Percentiles rank a stretch among this genome's conserved stretches.
These are phyloP conservation scores for Venturia canescens DNA, from an alignment of 1,140 invertebrate genomes.

Conservation along the genomic window DNA sequence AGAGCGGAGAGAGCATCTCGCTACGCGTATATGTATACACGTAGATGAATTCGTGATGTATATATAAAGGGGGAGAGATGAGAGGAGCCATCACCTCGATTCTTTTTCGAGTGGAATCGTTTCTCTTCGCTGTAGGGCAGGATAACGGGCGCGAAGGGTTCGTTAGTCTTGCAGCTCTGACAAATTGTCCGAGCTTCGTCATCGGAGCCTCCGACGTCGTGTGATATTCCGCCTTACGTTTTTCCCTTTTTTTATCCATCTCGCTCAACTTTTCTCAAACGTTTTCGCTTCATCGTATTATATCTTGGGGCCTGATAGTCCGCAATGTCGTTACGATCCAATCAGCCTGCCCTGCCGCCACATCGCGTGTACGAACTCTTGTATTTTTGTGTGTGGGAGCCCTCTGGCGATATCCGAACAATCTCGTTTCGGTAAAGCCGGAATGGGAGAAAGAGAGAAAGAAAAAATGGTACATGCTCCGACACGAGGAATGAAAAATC, in stretches of 20 bases:
- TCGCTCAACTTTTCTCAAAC: conserved; percentile 41
- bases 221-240: background rate
- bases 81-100: conserved; percentile 9
- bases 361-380: background rate
- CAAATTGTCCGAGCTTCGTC: conserved; percentile 59
- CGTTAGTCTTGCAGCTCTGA: conserved; percentile 37
- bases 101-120: conserved; percentile 37
- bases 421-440: conserved; percentile 18
- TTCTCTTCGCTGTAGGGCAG: background rate
- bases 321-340: conserved; percentile 45
- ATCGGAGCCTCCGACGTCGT: conserved; percentile 45
- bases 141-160: conserved; percentile 25
- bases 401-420: conserved; percentile 24
- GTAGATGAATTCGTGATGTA: background rate
- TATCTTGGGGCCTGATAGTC: background rate
- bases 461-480: background rate
- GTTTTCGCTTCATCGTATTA: background rate
- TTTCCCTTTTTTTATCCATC: conserved; percentile 32
- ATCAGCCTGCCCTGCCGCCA: conserved; percentile 24
- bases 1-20: no score
- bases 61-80: conserved; percentile 8
- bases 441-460: background rate
- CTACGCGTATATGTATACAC: background rate
- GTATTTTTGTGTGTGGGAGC: background rate
- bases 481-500: conserved; percentile 42